A percentile compares a stretch with the other conserved stretches of the same genome.
Evolutionary conservation across 2,113 vertebrate species (phyloP).

Genomic region (Antechinus flavipes): DNA sequence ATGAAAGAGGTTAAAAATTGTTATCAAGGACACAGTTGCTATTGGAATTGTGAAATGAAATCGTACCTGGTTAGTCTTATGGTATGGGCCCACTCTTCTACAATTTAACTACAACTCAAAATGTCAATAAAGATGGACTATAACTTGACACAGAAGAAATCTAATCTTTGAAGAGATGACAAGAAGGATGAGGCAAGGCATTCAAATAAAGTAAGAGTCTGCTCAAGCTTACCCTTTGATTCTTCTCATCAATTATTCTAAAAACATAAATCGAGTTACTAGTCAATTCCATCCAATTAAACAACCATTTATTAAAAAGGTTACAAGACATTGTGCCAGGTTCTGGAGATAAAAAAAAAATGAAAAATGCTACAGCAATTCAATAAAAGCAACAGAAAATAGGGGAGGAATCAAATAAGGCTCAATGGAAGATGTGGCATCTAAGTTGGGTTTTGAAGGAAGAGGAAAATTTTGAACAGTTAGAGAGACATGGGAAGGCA

Average conservation of each 20-base stretch:
- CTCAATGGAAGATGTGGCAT: background rate
- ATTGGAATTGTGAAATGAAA: background rate
- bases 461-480: background rate
- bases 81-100: background rate
- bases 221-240: background rate
- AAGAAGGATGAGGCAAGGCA: background rate
- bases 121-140: background rate
- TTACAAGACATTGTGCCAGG: background rate
- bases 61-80: background rate
- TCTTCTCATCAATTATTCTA: background rate
- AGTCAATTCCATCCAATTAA: background rate
- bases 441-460: background rate
- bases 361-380: background rate
- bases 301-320: background rate
- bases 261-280: background rate
- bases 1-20: background rate
- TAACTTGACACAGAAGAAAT: background rate
- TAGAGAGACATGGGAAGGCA: background rate
- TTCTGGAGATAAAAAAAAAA: background rate
- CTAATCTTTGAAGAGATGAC: background rate
- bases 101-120: conserved; percentile 15
- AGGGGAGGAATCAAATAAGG: background rate
- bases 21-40: background rate
- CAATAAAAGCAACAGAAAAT: background rate
- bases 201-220: background rate